phyloP scores from a whole-genome alignment of 23 tunicate genomes.

The Corella eumyota region DNA sequence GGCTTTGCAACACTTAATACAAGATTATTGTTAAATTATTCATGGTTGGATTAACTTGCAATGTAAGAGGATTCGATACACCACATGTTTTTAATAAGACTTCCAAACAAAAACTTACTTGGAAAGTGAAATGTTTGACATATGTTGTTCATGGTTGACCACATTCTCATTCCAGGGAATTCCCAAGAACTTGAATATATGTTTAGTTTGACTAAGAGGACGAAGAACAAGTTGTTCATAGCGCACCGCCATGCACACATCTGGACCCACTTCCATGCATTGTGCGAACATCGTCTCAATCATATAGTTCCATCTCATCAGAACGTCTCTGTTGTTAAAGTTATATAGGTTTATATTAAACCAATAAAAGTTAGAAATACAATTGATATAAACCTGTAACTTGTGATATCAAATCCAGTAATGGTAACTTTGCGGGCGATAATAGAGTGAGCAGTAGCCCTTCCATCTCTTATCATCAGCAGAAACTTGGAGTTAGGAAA shows the following conservation, averaged over 20 bases:
- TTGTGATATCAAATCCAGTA: constrained; percentile 34
- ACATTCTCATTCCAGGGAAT: constrained; percentile 44
- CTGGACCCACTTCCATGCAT: constrained; percentile 19
- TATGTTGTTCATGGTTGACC: constrained; percentile 39
- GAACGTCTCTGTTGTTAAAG: constrained; percentile 12
- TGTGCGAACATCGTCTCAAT: constrained; percentile 22
- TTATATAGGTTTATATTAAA: neutral
- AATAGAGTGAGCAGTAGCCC: constrained; percentile 49
- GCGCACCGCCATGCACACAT: constrained; percentile 27
- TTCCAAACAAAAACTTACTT: constrained; percentile 13
- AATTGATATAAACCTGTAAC: constrained; percentile 16
- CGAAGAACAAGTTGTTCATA: constrained; percentile 36
- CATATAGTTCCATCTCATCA: constrained; percentile 22
- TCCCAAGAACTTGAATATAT: constrained; percentile 24
- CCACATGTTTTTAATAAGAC: too few species aligned
- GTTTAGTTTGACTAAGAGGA: constrained; percentile 14
- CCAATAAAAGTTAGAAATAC: neutral
- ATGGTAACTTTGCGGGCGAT: constrained; percentile 39
- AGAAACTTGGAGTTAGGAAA: constrained; percentile 37
- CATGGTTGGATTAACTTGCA: too few species aligned
- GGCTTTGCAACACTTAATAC: too few species aligned
- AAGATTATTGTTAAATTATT: too few species aligned
- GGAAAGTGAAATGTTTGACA: constrained; percentile 33
- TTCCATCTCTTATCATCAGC: constrained; percentile 30
- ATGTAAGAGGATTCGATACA: too few species aligned